Base-by-base conservation (phyloP, 53 echinoderm and acorn worm species). In the Apostichopus leukothele region DNA sequence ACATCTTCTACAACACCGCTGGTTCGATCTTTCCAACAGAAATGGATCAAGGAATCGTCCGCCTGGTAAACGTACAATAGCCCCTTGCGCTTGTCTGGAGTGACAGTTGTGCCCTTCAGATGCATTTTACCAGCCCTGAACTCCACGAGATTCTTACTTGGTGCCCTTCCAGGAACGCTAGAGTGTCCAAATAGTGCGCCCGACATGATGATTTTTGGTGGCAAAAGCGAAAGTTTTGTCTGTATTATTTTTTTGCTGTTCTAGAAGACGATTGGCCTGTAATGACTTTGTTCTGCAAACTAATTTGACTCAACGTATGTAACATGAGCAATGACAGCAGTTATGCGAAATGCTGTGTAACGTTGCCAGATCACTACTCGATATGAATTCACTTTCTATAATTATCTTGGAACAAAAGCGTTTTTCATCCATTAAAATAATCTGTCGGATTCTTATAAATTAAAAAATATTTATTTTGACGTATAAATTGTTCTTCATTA, bases 1-100 rank as follows among this genome's bases (percentile, higher is more conserved):
- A 98, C 99, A 92, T 98, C 99, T 26, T 96, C 99, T 67, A 98
- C 96, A 12, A 89, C 90, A 76, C 99, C 99, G 10, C 88, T 76
- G 18, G 96, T 92, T 10, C 99, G 92, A 71, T 97, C 96, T 90
- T 98, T 98, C 99, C 99, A 98, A 75, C 99, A 98, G 83, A 98
- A 98, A 81, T 98, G 99, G 88, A 98, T 95, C 76, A 98, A 88
- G 53, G 99, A 94, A 90, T 98, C 96, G 89, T 98, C 99, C 5
- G 99, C 93, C 67, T 96, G 96, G 88, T 96, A 90, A 74, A 96
- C 88, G 90, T 94, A 99, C 52, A 96, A 88, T 19, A 89, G 94
- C 0, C 99, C 96, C 75, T 94, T 96, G 76, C 96, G 68, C 86
- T 96, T 96, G 83, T 96, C 96, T 4, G 96, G 92, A 7, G 94